phyloP scores from a whole-genome alignment of 1,140 invertebrate species.

The Trigoniulus corallinus region DNA sequence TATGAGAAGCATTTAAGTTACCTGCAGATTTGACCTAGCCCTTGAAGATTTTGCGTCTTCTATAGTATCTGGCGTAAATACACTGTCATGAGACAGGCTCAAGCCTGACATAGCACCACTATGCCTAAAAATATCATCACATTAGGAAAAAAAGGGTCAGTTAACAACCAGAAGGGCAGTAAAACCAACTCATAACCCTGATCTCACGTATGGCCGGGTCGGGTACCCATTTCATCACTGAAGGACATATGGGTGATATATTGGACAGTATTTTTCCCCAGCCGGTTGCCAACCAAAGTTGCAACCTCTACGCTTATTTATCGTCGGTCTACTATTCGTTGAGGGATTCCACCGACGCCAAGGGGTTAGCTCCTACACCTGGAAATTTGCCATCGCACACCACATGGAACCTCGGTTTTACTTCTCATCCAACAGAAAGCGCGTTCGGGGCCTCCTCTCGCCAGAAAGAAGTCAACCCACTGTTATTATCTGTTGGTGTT shows the following conservation, averaged over 20 bases:
- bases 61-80: slow-evolving; percentile 37
- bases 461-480: too few relatives aligned
- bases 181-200: not conserved
- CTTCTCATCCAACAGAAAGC: too few relatives aligned
- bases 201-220: too few relatives aligned
- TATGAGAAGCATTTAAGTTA: not conserved
- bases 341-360: too few relatives aligned
- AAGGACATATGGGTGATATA: not conserved
- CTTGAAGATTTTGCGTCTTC: not conserved
- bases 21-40: not conserved
- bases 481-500: too few relatives aligned
- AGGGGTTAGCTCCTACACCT: too few relatives aligned
- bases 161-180: not conserved
- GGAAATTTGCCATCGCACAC: too few relatives aligned
- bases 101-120: slow-evolving; percentile 23
- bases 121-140: slow-evolving; percentile 2
- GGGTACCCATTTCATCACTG: not conserved
- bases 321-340: too few relatives aligned
- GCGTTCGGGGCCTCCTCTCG: too few relatives aligned
- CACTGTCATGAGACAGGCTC: slow-evolving; percentile 57
- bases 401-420: too few relatives aligned
- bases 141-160: not conserved
- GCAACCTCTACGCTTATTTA: too few relatives aligned
- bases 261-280: not conserved
- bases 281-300: not conserved